phyloP scores from a whole-genome alignment of 2,888 invertebrate genomes.

The Parelbella ahira region DNA sequence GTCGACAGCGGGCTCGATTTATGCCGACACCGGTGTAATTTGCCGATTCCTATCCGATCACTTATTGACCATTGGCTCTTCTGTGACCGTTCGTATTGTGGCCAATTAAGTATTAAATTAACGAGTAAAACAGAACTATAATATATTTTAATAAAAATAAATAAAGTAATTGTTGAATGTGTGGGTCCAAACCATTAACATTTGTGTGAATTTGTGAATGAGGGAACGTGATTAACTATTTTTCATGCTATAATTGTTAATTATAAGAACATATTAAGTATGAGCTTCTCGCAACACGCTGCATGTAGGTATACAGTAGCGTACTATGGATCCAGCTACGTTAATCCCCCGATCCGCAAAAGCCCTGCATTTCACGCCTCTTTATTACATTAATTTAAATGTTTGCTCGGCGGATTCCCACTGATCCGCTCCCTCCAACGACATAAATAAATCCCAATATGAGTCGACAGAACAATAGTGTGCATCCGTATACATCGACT shows the following conservation, averaged over 20 bases:
- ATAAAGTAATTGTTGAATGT: no score
- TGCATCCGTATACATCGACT: no score
- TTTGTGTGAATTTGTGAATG: no score
- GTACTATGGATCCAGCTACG: conserved; percentile 39
- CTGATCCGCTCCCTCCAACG: conserved; percentile 46
- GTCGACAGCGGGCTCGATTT: conserved; percentile 65
- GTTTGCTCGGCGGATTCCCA: conserved; percentile 61
- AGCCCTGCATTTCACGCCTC: conserved; percentile 71
- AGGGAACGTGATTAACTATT: no score
- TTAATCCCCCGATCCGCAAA: conserved; percentile 56
- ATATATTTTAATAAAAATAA: no score
- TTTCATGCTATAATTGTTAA: no score
- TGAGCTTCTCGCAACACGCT: no score
- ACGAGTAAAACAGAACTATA: no score
- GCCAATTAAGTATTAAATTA: conserved; percentile 2
- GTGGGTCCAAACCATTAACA: no score
- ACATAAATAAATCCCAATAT: conserved; percentile 44
- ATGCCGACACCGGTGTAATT: conserved; percentile 61
- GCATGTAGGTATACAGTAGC: conserved; percentile 14
- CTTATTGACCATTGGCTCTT: conserved; percentile 57
- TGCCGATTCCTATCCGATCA: conserved; percentile 59
- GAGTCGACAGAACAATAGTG: conserved; percentile 2
- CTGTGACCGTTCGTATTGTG: conserved; percentile 24
- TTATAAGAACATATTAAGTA: no score
- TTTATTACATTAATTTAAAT: conserved; percentile 80